phyloP scores from a whole-genome alignment of 1,140 invertebrate genomes.

The Drosophila simulans region DNA sequence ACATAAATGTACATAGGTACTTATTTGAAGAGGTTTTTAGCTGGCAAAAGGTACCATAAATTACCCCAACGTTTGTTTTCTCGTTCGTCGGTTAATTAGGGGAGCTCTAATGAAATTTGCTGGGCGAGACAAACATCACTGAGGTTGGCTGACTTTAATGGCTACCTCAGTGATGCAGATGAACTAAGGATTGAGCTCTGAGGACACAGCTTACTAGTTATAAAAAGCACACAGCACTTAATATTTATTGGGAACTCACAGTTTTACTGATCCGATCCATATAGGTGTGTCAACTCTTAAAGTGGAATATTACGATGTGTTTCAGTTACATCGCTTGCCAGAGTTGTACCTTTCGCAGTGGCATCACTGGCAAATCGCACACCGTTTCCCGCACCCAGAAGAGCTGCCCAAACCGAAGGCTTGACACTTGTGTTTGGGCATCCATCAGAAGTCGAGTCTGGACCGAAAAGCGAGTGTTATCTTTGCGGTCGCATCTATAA shows the following conservation, averaged over 20 bases:
- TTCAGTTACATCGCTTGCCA: too few species aligned
- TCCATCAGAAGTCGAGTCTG: slow-evolving; percentile 51
- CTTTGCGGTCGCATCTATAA: slow-evolving; percentile 81
- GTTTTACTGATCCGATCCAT: too few species aligned
- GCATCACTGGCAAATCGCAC: slow-evolving; percentile 3
- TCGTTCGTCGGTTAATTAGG: not conserved
- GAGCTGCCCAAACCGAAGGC: not conserved
- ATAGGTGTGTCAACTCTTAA: too few species aligned
- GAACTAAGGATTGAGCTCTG: too few species aligned
- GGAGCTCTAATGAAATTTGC: too few species aligned
- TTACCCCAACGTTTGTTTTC: not conserved
- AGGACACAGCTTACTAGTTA: too few species aligned
- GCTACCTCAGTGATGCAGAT: too few species aligned
- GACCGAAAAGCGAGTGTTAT: slow-evolving; percentile 65
- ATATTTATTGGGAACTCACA: too few species aligned
- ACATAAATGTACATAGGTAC: not conserved
- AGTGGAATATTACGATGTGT: too few species aligned
- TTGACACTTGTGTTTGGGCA: slow-evolving; percentile 39
- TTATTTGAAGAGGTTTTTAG: not conserved
- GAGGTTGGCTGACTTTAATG: not conserved
- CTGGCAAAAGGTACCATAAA: not conserved
- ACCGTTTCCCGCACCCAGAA: not conserved
- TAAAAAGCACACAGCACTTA: too few species aligned
- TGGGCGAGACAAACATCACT: too few species aligned
- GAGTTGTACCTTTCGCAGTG: not conserved